Conservation (phyloP, 2,113 vertebrate species). For the Ariopsis seemanni region DNA sequence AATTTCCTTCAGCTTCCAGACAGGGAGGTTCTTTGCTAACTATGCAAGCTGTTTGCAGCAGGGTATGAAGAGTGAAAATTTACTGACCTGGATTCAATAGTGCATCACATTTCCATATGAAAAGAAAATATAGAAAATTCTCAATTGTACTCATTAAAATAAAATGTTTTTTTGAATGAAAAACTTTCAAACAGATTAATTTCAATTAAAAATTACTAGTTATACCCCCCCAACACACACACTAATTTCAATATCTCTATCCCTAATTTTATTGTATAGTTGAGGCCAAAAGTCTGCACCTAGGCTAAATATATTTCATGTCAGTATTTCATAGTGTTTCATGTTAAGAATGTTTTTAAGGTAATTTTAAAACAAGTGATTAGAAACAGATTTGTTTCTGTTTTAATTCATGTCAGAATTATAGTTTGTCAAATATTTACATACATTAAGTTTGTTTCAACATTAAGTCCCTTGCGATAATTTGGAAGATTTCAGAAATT, state of each 20-base stretch:
- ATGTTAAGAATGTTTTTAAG: too few relatives aligned
- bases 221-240: too few relatives aligned
- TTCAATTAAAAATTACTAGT: not conserved
- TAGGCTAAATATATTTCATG: not conserved
- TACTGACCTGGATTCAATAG: constrained; percentile 55
- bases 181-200: not conserved
- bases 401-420: not conserved
- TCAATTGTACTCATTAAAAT: not conserved
- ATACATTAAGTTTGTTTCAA: not conserved
- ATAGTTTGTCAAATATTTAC: not conserved
- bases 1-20: constrained; percentile 65
- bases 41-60: constrained; percentile 3
- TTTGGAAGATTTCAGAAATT: not conserved
- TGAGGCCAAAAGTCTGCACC: not conserved
- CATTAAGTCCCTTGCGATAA: not conserved
- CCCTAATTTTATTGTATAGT: not conserved
- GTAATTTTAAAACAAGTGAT: not conserved
- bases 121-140: constrained; percentile 22
- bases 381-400: not conserved
- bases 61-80: constrained; percentile 57
- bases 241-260: not conserved
- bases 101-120: constrained; percentile 36
- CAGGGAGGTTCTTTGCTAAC: constrained; percentile 40
- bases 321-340: not conserved
- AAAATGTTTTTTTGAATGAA: not conserved